Evolutionary conservation across 1,140 invertebrate species (phyloP).

Genomic region (Diploscapter pachys): DNA sequence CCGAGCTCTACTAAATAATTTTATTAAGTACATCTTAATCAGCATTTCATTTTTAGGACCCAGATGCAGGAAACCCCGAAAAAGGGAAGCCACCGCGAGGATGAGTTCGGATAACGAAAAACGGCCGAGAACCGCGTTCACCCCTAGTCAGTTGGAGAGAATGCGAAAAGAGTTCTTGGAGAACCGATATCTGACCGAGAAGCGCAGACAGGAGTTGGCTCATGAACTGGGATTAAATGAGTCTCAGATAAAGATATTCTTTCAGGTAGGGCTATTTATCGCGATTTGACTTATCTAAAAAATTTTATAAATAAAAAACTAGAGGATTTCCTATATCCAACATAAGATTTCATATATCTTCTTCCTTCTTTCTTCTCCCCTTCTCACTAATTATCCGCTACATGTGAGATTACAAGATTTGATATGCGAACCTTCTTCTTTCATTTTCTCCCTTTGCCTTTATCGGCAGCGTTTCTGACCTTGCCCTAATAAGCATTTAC

Average conservation of each 20-base stretch:
- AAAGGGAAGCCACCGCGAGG: conserved; percentile 62
- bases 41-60: conserved; percentile 70
- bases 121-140: conserved; percentile 92
- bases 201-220: conserved; percentile 83
- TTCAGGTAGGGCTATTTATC: conserved; percentile 45
- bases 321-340: too few species aligned
- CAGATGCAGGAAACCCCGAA: conserved; percentile 75
- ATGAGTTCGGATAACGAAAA: conserved; percentile 74
- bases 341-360: too few species aligned
- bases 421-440: too few species aligned
- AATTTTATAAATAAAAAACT: too few species aligned
- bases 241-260: conserved; percentile 93
- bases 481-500: too few species aligned
- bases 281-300: too few species aligned
- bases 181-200: conserved; percentile 87
- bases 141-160: conserved; percentile 83
- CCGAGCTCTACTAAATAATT: not conserved
- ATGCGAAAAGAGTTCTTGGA: conserved; percentile 90
- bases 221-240: conserved; percentile 88
- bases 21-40: not conserved
- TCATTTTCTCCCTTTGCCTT: too few species aligned
- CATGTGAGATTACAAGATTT: too few species aligned
- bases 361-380: too few species aligned
- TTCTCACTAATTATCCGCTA: too few species aligned
- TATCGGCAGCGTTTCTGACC: too few species aligned